These are phyloP conservation scores for Rhaphigaster nebulosa DNA, from an alignment of 2,888 invertebrate genomes.

Conservation along the genomic window DNA sequence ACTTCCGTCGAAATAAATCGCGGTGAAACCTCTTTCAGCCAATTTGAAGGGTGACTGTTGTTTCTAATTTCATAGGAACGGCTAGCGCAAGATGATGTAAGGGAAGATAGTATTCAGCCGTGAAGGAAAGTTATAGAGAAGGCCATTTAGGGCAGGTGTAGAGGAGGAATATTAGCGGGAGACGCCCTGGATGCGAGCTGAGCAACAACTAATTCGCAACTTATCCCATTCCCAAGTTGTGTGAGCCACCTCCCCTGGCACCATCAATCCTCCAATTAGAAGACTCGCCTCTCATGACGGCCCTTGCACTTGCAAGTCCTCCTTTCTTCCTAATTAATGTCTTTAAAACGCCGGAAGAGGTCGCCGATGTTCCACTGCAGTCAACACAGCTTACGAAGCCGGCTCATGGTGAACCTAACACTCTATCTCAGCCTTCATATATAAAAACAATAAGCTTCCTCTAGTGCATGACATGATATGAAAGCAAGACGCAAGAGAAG, in stretches of 20 bases:
- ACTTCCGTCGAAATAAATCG: no score
- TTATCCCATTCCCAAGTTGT: slow-evolving; percentile 54
- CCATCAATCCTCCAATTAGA: slow-evolving; percentile 57
- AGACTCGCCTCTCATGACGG: slow-evolving; percentile 10
- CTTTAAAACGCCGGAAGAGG: background rate
- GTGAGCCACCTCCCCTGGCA: slow-evolving; percentile 28
- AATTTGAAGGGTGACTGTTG: no score
- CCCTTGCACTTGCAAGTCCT: slow-evolving; percentile 39
- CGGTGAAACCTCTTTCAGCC: no score
- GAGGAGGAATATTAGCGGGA: slow-evolving; percentile 6
- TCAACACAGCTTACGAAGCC: background rate
- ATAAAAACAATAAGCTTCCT: no score
- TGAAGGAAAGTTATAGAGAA: background rate
- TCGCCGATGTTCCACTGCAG: background rate
- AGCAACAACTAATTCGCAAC: slow-evolving; percentile 51
- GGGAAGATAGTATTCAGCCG: background rate
- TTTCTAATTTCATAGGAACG: background rate
- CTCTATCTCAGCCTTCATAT: background rate
- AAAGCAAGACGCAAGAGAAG: background rate
- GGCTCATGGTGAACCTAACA: background rate
- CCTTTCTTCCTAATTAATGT: slow-evolving; percentile 38
- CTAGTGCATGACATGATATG: background rate
- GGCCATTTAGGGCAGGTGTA: background rate
- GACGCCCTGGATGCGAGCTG: background rate
- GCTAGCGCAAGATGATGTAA: background rate